Percentiles rank a stretch among this genome's conserved stretches.
These are phyloP conservation scores for Chorisops tibialis DNA, from an alignment of 2,888 invertebrate species.

Conservation along the genomic window DNA sequence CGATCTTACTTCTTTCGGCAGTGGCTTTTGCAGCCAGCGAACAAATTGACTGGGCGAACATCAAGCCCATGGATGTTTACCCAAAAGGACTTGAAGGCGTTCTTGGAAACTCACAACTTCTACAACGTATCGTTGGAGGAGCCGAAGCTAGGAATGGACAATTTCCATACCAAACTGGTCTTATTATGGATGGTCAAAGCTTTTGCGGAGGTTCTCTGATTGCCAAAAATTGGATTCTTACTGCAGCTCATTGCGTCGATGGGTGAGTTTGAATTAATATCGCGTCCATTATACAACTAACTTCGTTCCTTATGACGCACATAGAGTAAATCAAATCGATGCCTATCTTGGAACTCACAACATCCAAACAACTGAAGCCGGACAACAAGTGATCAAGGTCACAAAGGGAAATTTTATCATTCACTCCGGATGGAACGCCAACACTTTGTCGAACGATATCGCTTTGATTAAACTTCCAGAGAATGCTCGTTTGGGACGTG, in stretches of 20 bases:
- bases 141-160: not conserved
- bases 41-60: not conserved
- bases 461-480: conserved; percentile 11
- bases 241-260: conserved; percentile 24
- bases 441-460: conserved; percentile 1
- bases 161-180: conserved; percentile 20
- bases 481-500: conserved; percentile 4
- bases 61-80: not conserved
- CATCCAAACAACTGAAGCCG: not conserved
- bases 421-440: not conserved
- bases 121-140: conserved; percentile 13
- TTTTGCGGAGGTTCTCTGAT: conserved; percentile 19
- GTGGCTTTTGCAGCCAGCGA: not conserved
- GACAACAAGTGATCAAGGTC: conserved; percentile 1
- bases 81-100: not conserved
- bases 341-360: conserved; percentile 8
- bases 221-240: not conserved
- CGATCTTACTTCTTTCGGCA: not conserved
- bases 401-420: not conserved
- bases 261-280: not conserved
- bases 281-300: not conserved
- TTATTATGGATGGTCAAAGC: not conserved
- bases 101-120: not conserved
- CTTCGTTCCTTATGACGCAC: not conserved
- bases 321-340: not conserved